A percentile compares a stretch with the other conserved stretches of the same genome.
Conservation (phyloP, 1,140 invertebrate genomes). For the Lucilia cuprina region DNA sequence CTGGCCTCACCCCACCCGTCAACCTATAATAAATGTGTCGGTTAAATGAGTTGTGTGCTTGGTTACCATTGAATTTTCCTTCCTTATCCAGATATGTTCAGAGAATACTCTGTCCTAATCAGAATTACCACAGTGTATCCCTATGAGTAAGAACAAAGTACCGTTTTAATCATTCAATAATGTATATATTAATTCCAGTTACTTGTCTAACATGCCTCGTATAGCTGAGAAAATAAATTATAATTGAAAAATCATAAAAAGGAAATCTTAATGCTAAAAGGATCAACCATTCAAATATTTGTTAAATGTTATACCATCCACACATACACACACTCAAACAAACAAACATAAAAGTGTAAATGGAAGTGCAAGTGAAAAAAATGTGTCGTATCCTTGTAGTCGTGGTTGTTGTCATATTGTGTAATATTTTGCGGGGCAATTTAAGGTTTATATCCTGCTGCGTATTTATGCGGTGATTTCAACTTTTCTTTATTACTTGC, state of each 20-base stretch:
- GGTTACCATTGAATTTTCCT: too few species aligned
- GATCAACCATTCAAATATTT: not conserved
- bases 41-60: too few species aligned
- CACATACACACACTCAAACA: not conserved
- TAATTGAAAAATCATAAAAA: not conserved
- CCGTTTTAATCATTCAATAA: too few species aligned
- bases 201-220: not conserved
- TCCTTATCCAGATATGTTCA: too few species aligned
- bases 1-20: too few species aligned
- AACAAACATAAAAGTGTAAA: not conserved
- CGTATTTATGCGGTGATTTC: conserved; percentile 59
- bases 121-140: too few species aligned
- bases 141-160: too few species aligned
- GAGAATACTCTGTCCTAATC: too few species aligned
- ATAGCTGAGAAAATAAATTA: not conserved
- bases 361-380: not conserved
- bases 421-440: conserved; percentile 57
- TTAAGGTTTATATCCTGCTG: conserved; percentile 63
- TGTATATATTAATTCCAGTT: too few species aligned
- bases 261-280: conserved; percentile 28
- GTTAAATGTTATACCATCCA: not conserved
- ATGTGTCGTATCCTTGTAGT: not conserved
- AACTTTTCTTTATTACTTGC: not conserved
- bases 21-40: too few species aligned
- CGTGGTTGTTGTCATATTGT: conserved; percentile 35